Percentiles rank a stretch among this genome's conserved stretches.
These are phyloP conservation scores for Strix uralensis DNA, from an alignment of 2,113 vertebrate genomes.

Conservation along the genomic window DNA sequence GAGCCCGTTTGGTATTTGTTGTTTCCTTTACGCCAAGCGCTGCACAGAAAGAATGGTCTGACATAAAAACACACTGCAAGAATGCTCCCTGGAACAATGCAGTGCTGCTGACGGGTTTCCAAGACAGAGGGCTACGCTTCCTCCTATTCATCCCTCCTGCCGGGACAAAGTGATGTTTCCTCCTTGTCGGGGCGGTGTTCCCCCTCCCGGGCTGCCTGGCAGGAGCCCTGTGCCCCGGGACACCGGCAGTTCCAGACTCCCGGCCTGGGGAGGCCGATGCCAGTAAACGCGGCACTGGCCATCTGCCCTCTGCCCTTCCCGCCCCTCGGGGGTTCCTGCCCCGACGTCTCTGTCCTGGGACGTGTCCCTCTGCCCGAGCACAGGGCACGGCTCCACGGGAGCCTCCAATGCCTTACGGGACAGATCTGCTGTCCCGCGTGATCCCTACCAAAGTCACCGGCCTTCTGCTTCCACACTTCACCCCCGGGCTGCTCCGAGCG, in stretches of 20 bases:
- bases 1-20: neutral
- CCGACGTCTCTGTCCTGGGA: neutral
- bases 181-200: neutral
- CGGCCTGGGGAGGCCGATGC: neutral
- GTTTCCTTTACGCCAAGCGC: neutral
- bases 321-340: no score
- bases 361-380: no score
- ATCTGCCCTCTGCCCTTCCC: neutral
- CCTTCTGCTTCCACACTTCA: neutral
- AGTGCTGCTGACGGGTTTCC: neutral
- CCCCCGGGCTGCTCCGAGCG: neutral
- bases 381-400: neutral
- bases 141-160: neutral
- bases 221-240: neutral
- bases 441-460: neutral
- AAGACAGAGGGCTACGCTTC: neutral
- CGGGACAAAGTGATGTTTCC: neutral
- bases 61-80: neutral
- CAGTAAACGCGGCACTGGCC: rapidly evolving
- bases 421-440: neutral
- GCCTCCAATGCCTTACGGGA: no score
- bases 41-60: neutral
- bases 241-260: rapidly evolving
- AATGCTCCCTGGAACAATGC: neutral
- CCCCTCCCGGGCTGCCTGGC: neutral